Percentiles rank a stretch among this genome's conserved stretches.
These are phyloP conservation scores for Gallinago undulata DNA, from an alignment of 2,113 vertebrate genomes.

Conservation along the genomic window DNA sequence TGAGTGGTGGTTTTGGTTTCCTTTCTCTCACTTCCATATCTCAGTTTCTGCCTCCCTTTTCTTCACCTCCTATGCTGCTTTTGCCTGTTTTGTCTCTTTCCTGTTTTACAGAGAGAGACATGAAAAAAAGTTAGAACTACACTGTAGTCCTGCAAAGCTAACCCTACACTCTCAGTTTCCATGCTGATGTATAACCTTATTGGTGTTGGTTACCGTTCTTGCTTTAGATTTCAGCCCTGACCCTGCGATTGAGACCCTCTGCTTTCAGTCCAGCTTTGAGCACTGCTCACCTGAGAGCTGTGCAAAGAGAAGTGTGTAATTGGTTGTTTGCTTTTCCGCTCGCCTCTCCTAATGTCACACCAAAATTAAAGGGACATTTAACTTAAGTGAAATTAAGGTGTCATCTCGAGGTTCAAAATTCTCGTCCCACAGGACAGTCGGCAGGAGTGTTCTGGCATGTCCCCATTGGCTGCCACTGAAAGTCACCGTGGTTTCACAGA, in stretches of 20 bases:
- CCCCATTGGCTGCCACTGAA: background rate
- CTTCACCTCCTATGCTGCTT: background rate
- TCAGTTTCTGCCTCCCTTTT: background rate
- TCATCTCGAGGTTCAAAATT: background rate
- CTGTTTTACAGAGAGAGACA: background rate
- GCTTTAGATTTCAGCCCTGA: background rate
- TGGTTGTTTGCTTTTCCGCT: background rate
- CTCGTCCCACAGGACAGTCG: background rate
- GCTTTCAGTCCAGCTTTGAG: background rate
- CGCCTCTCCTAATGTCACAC: background rate
- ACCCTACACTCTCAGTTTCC: background rate
- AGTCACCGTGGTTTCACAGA: background rate
- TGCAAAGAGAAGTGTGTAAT: fast-evolving
- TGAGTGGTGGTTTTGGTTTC: background rate
- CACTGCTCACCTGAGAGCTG: background rate
- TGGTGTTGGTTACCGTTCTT: background rate
- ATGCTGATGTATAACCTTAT: background rate
- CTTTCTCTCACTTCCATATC: background rate
- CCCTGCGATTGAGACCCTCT: background rate
- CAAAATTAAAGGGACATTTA: background rate
- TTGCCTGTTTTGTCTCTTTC: background rate
- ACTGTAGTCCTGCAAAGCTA: background rate
- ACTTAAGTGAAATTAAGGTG: background rate
- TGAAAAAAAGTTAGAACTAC: background rate
- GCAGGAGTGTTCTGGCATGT: fast-evolving